Evolutionary conservation across 2,888 invertebrate species (phyloP).

Genomic region (Diarsia brunnea): DNA sequence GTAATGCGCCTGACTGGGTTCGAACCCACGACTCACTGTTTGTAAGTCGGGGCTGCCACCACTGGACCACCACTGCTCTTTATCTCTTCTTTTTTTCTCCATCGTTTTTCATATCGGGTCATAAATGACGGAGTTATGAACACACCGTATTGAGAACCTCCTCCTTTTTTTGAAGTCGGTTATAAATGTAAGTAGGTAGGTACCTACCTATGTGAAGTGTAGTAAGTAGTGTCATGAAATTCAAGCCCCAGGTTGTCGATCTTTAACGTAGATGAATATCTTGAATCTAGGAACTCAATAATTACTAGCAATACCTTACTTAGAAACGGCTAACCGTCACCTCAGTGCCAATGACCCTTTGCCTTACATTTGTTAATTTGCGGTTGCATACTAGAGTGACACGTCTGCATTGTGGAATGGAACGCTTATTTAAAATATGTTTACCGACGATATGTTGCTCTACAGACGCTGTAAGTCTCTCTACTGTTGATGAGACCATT

Average conservation of each 20-base stretch:
- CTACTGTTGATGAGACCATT: neutral
- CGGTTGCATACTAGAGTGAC: constrained; percentile 20
- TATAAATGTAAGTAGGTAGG: no score
- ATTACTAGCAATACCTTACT: neutral
- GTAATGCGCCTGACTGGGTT: no score
- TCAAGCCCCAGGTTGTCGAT: neutral
- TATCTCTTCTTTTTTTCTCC: no score
- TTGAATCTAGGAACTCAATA: constrained; percentile 11
- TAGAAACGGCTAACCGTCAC: constrained; percentile 1
- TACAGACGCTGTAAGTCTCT: neutral
- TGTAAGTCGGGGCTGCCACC: no score
- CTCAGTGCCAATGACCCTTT: neutral
- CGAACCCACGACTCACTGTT: no score
- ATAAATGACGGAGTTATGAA: no score
- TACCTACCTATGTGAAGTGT: no score
- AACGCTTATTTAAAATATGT: constrained; percentile 24
- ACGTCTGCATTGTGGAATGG: constrained; percentile 5
- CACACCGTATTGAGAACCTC: no score
- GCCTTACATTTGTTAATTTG: constrained; percentile 20
- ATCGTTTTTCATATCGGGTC: no score
- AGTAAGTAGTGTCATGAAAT: neutral
- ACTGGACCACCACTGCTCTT: no score
- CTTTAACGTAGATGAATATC: constrained; percentile 11
- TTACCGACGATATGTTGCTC: neutral
- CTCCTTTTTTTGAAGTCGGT: no score